Conservation (phyloP, 2,113 vertebrate genomes). For the Papio anubis region DNA sequence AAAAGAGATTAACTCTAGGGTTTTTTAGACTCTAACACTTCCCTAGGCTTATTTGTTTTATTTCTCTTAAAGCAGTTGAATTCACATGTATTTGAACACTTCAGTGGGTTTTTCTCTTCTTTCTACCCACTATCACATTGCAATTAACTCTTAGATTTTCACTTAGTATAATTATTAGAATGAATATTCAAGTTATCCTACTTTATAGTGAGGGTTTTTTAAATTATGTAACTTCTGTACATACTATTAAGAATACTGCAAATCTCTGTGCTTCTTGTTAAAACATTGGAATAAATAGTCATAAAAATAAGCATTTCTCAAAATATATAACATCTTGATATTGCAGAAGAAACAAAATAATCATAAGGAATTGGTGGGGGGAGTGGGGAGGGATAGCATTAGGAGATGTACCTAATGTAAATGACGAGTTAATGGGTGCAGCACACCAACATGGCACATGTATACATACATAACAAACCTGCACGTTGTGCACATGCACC, state of each 20-base stretch:
- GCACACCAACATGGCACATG: too few relatives aligned
- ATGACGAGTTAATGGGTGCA: too few relatives aligned
- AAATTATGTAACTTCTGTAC: conserved; percentile 37
- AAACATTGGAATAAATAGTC: conserved; percentile 63
- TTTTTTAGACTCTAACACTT: conserved; percentile 37
- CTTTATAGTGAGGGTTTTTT: conserved; percentile 48
- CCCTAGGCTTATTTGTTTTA: conserved; percentile 18
- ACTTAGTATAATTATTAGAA: conserved; percentile 48
- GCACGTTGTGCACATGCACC: too few relatives aligned
- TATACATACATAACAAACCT: too few relatives aligned
- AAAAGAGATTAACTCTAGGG: neutral
- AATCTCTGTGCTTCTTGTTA: conserved; percentile 66
- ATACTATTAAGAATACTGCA: conserved; percentile 36
- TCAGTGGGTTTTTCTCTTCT: neutral
- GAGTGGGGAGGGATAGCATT: too few relatives aligned
- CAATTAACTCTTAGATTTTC: conserved; percentile 30
- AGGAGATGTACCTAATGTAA: too few relatives aligned
- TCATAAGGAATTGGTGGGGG: conserved; percentile 4
- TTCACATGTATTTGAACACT: conserved; percentile 26
- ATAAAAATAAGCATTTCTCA: conserved; percentile 70
- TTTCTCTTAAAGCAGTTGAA: conserved; percentile 27
- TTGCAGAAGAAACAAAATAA: conserved; percentile 47
- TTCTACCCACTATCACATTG: neutral
- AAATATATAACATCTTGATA: conserved; percentile 45
- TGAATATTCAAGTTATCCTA: conserved; percentile 41